These are phyloP conservation scores for Eupithecia subfuscata DNA, from an alignment of 2,888 invertebrate genomes.

Conservation along the genomic window DNA sequence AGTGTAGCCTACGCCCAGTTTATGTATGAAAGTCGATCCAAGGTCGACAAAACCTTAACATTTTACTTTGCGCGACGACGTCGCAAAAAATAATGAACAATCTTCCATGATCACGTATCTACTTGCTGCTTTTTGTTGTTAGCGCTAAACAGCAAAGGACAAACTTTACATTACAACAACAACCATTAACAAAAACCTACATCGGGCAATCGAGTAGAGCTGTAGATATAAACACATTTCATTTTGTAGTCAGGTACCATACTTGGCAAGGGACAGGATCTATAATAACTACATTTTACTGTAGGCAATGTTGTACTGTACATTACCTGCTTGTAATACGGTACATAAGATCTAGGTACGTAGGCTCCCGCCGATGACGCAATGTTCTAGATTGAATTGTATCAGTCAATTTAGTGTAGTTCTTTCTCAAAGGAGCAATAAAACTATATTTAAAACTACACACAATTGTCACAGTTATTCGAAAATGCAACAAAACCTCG, in stretches of 20 bases:
- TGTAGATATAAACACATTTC: neutral
- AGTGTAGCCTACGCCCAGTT: conserved; percentile 58
- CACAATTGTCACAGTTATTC: neutral
- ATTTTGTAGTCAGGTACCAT: neutral
- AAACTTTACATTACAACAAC: neutral
- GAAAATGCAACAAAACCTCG: neutral
- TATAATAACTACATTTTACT: neutral
- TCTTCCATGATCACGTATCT: conserved; percentile 15
- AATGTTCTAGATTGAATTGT: neutral
- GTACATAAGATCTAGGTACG: neutral
- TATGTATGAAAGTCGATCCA: conserved; percentile 70
- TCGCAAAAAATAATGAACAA: conserved; percentile 57
- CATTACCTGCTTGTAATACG: neutral
- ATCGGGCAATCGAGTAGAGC: neutral
- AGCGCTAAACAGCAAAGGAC: neutral
- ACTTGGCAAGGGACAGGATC: neutral
- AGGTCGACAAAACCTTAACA: conserved; percentile 75
- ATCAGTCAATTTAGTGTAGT: neutral
- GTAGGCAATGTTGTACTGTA: neutral
- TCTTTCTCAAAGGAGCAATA: neutral
- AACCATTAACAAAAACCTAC: neutral
- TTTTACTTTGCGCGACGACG: conserved; percentile 60
- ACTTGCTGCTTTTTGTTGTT: neutral
- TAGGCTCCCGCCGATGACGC: conserved; percentile 15
- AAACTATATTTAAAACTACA: neutral